Base-by-base conservation (phyloP, 30 jellyfish, hydroid and myxozoan species). In the Sanderia malayensis region DNA sequence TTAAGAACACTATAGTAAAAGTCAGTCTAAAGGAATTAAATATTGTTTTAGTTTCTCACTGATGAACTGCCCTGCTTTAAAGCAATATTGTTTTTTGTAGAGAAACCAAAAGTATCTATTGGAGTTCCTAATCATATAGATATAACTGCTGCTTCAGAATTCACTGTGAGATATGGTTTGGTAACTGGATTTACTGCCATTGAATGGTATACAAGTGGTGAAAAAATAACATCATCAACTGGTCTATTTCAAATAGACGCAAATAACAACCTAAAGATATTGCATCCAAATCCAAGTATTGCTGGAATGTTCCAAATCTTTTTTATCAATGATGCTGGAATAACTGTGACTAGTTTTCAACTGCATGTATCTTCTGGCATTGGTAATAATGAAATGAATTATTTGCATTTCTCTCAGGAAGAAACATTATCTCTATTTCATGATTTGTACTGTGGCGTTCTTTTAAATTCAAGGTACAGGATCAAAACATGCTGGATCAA, bases 191-290 rank as follows among this genome's bases (percentile, higher is more conserved):
- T 70, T 6, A 57, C 30, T 9, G 19, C 6, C 21, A 23, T 41
- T 45, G 89, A 77, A 63, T 77, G 89, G 89, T 77, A 77, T 55
- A 63, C 89, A 0, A 64, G 64, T 65, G 89, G 81, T 1, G 82
- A 77, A 1, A 28, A 46, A 49, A 64, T 77, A 46, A 77, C 89
- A 24, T 25, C 55, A 10, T 31, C 52, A 20, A 77, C 81, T 0
- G 45, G 68, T 22, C 24, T 77, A 59, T 31, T 58, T 26, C 37
- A 49, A 60, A 24, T 61, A 21, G 24, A 32, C 1, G 18, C 75
- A 1, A 44, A 64, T 52, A 19, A 28, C 57, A n/a, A 49, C 45
- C 46, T 77, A 21, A 21, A 77, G 24, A 2, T 77, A 22, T 9
- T 21, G 8, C 37, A 67, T 20, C 81, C 77, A 44, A 77, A 77